These are phyloP conservation scores for Euglossa dilemma DNA, from an alignment of 1,140 invertebrate species.

Conservation along the genomic window DNA sequence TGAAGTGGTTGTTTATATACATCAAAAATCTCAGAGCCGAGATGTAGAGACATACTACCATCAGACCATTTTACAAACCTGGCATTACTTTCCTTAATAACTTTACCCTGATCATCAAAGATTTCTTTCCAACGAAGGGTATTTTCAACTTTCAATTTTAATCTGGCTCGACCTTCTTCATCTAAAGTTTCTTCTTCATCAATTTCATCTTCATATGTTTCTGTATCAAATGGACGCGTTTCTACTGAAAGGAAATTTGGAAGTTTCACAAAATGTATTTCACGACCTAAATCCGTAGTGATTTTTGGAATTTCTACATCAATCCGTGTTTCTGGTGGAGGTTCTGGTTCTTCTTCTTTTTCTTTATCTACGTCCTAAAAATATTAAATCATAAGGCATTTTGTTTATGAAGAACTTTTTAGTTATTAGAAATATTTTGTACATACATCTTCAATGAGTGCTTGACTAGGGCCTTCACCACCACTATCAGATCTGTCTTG, in stretches of 20 bases:
- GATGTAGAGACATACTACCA: slow-evolving; percentile 97
- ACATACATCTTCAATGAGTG: slow-evolving; percentile 81
- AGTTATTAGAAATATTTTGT: not conserved
- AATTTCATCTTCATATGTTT: slow-evolving; percentile 99
- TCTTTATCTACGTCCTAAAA: slow-evolving; percentile 84
- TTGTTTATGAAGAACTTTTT: not conserved
- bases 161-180: slow-evolving; percentile 96
- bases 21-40: slow-evolving; percentile 99
- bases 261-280: slow-evolving; percentile 97
- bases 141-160: slow-evolving; percentile 98
- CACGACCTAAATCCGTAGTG: slow-evolving; percentile 93
- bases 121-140: slow-evolving; percentile 97
- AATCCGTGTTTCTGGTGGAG: slow-evolving; percentile 95
- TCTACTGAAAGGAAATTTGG: slow-evolving; percentile 97
- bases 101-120: slow-evolving; percentile 92
- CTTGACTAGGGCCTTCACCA: slow-evolving; percentile 74
- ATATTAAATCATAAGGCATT: slow-evolving; percentile 39
- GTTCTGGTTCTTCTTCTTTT: slow-evolving; percentile 89
- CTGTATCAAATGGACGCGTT: slow-evolving; percentile 96
- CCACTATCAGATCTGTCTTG: slow-evolving; percentile 74
- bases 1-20: slow-evolving; percentile 96
- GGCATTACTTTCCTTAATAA: slow-evolving; percentile 96
- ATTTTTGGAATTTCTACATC: slow-evolving; percentile 99
- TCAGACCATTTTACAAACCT: slow-evolving; percentile 98
- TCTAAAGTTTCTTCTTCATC: slow-evolving; percentile 99